Conservation (phyloP, 2,888 invertebrate species). For the Geotrupes spiniger region DNA sequence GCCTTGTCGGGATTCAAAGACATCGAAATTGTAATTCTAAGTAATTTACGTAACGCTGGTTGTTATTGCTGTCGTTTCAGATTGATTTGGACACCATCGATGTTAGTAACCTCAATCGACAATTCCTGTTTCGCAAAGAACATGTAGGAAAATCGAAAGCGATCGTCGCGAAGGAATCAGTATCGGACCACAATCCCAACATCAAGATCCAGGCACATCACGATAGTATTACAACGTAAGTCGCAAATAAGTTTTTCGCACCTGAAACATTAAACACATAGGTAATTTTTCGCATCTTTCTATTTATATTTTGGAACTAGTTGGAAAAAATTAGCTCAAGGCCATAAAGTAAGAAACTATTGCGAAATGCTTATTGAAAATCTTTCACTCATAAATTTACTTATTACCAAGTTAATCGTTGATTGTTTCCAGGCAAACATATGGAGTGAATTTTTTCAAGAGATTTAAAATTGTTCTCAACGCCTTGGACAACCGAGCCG, state of each 20-base stretch:
- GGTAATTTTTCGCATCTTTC: too few species aligned
- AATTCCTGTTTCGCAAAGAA: conserved; percentile 97
- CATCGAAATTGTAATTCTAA: conserved; percentile 82
- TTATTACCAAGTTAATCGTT: too few species aligned
- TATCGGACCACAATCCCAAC: conserved; percentile 82
- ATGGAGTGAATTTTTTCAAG: conserved; percentile 88
- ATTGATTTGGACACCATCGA: conserved; percentile 99
- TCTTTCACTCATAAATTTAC: too few species aligned
- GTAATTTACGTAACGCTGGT: neutral
- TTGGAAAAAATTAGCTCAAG: too few species aligned
- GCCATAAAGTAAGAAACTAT: too few species aligned
- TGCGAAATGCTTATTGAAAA: too few species aligned
- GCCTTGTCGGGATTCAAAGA: conserved; percentile 90
- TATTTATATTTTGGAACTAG: too few species aligned
- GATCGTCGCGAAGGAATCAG: conserved; percentile 85
- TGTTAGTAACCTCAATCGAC: conserved; percentile 97
- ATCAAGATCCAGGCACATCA: conserved; percentile 87
- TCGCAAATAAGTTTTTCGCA: conserved; percentile 24
- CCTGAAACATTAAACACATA: too few species aligned
- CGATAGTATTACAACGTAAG: conserved; percentile 88
- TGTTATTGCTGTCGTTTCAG: conserved; percentile 58
- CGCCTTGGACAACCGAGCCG: conserved; percentile 94
- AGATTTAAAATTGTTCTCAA: conserved; percentile 90
- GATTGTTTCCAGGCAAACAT: conserved; percentile 81
- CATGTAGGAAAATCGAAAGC: conserved; percentile 99